phyloP scores from a whole-genome alignment of 2,888 invertebrate species.

The Drosophila quinaria region DNA sequence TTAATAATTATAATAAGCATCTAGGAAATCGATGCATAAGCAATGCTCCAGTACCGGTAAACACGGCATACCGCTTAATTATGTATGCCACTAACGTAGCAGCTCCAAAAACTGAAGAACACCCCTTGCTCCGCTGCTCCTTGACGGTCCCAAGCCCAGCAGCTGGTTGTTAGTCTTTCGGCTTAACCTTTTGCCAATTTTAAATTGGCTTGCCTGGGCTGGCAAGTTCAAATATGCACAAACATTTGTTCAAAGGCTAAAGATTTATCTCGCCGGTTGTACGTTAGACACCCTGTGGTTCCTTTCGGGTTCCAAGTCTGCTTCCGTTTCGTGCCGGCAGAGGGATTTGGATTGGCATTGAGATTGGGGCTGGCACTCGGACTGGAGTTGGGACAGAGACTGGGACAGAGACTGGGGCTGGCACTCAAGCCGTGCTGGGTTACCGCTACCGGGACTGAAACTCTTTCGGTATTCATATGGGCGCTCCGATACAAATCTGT shows the following conservation, averaged over 20 bases:
- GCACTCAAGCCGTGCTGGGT: constrained; percentile 16
- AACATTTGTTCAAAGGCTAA: constrained; percentile 80
- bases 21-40: constrained; percentile 57
- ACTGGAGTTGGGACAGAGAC: not conserved
- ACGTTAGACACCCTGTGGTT: constrained; percentile 77
- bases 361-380: not conserved
- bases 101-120: constrained; percentile 36
- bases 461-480: constrained; percentile 75
- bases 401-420: not conserved
- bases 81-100: constrained; percentile 71
- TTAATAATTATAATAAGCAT: constrained; percentile 18
- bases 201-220: constrained; percentile 70
- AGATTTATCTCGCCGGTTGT: constrained; percentile 77
- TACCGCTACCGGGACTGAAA: constrained; percentile 32
- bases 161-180: constrained; percentile 71
- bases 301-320: constrained; percentile 54
- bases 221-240: constrained; percentile 80
- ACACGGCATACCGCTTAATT: constrained; percentile 59
- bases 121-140: not conserved
- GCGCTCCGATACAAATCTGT: constrained; percentile 76
- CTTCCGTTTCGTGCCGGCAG: constrained; percentile 67
- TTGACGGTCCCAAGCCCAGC: constrained; percentile 5
- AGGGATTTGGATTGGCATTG: constrained; percentile 11
- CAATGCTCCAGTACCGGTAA: constrained; percentile 27
- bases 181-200: constrained; percentile 81